Base-by-base conservation (phyloP, 2,113 vertebrate species). In the Sarotherodon lohbergeri region DNA sequence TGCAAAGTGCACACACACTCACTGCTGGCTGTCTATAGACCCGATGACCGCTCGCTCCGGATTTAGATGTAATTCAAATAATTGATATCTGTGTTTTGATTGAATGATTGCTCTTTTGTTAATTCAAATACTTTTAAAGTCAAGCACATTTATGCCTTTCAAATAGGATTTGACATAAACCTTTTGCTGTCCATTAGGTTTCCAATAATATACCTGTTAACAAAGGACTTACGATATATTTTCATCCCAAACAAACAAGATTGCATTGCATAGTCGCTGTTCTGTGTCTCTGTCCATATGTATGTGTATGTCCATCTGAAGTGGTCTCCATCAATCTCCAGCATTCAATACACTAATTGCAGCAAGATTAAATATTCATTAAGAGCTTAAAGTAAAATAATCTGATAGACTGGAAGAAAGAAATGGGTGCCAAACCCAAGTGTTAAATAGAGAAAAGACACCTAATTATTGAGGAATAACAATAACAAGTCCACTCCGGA, bases 331-430 rank as follows among this genome's bases (percentile, higher is more conserved):
- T 87, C 52, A 61, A 36, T 57, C 46, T 43, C 39, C 41, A 68
- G 39, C 36, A 55, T 85, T 66, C 29, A 9, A 82, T 63, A 27
- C 24, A 52, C 17, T 89, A 85, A 91, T 87, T 85, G 71, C 17
- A 83, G 41, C 13, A 43, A 39, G 43, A 89, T 90, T 82, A 88
- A 92, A 90, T 93, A 90, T 91, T 89, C 55, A 90, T 92, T 81
- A 87, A 36, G 39, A 61, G 68, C 55, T 56, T 82, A 90, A 86
- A 89, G 56, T 83, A 54, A 88, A 87, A 87, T 84, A 88, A 89
- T 90, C 13, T 86, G 71, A 90, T 83, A 19, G 81, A 87, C 14
- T 48, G 36, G 7, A 83, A 68, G 61, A 79, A 55, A 71, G 22
- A 80, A 84, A 36, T 85, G 9, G 36, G 34, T 3, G 12, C 50